Percentiles rank a stretch among this genome's conserved stretches.
These are phyloP conservation scores for human (Homo sapiens) DNA, from an alignment of 2,113 vertebrate genomes.

Conservation along the genomic window DNA sequence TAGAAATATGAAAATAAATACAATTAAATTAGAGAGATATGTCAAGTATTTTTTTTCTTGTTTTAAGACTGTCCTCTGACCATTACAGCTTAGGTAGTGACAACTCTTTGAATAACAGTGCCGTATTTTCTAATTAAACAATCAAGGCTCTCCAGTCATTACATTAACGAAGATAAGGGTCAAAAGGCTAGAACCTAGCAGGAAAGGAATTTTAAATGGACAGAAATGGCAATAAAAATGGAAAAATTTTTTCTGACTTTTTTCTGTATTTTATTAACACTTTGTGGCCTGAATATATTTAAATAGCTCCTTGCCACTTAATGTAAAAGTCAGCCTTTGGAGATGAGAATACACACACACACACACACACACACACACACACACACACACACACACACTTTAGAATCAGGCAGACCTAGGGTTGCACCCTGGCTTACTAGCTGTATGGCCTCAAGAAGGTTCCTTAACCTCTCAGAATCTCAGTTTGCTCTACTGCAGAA, in stretches of 20 bases:
- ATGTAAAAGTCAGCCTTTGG: neutral
- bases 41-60: constrained; percentile 21
- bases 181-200: constrained; percentile 56
- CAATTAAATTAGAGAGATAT: constrained; percentile 70
- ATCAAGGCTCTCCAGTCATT: constrained; percentile 49
- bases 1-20: constrained; percentile 76
- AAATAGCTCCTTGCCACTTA: neutral
- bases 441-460: neutral
- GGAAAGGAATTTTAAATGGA: constrained; percentile 49
- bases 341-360: neutral
- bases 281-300: neutral
- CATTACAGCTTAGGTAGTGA: constrained; percentile 70
- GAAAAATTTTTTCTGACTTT: constrained; percentile 1
- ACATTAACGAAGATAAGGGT: constrained; percentile 54
- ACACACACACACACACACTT: fast-evolving
- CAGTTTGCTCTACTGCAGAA: neutral
- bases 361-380: fast-evolving
- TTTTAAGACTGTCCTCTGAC: constrained; percentile 64
- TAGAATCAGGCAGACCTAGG: neutral
- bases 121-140: constrained; percentile 73
- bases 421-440: neutral
- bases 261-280: constrained; percentile 38
- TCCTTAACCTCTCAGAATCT: neutral
- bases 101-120: constrained; percentile 63
- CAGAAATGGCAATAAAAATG: constrained; percentile 55